Percentiles rank a stretch among this genome's conserved stretches.
phyloP scores from a whole-genome alignment of 35 echinoderm and acorn worm species.

The Chiridota heheva region DNA sequence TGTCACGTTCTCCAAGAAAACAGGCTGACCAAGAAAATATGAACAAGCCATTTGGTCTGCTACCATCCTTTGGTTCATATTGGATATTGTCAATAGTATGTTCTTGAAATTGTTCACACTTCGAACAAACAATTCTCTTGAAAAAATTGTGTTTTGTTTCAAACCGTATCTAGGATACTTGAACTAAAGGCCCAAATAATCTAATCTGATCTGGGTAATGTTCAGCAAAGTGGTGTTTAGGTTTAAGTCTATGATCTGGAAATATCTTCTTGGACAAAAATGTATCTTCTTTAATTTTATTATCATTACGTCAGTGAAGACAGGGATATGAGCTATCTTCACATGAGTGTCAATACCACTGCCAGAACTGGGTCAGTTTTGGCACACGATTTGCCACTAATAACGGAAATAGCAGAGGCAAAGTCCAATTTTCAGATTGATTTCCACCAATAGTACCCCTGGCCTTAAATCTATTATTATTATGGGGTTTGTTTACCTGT shows the following conservation, averaged over 20 bases:
- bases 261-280: not conserved
- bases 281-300: not conserved
- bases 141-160: slow-evolving; percentile 24
- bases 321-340: not conserved
- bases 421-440: slow-evolving; percentile 19
- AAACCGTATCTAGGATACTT: slow-evolving; percentile 9
- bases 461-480: not conserved
- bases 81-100: slow-evolving; percentile 6
- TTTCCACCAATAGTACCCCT: slow-evolving; percentile 22
- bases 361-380: not conserved
- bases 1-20: slow-evolving; percentile 1
- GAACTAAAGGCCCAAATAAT: slow-evolving; percentile 15
- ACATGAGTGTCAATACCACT: slow-evolving; percentile 10
- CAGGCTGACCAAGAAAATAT: slow-evolving; percentile 11
- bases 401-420: not conserved
- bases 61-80: slow-evolving; percentile 1
- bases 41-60: slow-evolving; percentile 4
- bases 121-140: slow-evolving; percentile 23
- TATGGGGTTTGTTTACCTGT: slow-evolving; percentile 27
- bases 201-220: slow-evolving; percentile 4
- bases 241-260: not conserved
- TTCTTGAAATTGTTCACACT: slow-evolving; percentile 35
- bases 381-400: not conserved
- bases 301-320: not conserved
- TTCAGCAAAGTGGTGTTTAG: slow-evolving; percentile 23